These are phyloP conservation scores for Catharus minimus DNA, from an alignment of 2,113 vertebrate genomes.

Conservation along the genomic window DNA sequence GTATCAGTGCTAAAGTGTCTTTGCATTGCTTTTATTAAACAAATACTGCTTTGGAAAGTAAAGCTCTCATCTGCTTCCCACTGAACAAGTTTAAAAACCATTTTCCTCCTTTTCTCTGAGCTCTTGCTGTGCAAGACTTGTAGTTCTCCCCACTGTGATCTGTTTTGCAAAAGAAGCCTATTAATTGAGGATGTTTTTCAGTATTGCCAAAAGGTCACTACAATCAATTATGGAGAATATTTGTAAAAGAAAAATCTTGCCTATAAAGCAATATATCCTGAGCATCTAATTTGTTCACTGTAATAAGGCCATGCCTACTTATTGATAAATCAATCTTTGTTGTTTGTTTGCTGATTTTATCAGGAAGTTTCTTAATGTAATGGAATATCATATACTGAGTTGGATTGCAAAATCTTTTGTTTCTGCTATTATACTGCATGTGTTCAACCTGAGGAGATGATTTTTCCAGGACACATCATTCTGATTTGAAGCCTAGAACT, in stretches of 20 bases:
- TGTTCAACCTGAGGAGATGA: background rate
- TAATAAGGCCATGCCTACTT: slow-evolving; percentile 75
- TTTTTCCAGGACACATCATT: background rate
- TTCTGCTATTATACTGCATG: background rate
- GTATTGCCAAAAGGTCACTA: slow-evolving; percentile 66
- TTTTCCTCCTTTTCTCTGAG: background rate
- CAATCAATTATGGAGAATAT: slow-evolving; percentile 70
- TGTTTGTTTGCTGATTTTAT: slow-evolving; percentile 62
- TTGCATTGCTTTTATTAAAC: background rate
- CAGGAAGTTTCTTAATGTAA: slow-evolving; percentile 68
- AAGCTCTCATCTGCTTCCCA: slow-evolving; percentile 11
- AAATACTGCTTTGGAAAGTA: slow-evolving; percentile 6
- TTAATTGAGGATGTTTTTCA: slow-evolving; percentile 66
- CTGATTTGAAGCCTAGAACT: background rate
- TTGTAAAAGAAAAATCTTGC: slow-evolving; percentile 71
- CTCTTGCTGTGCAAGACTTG: background rate
- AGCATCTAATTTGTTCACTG: slow-evolving; percentile 74
- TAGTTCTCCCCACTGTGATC: background rate
- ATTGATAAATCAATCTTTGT: slow-evolving; percentile 77
- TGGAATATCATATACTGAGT: slow-evolving; percentile 46
- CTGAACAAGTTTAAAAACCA: background rate
- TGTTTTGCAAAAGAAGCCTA: slow-evolving; percentile 36
- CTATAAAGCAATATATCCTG: slow-evolving; percentile 68
- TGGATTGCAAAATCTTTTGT: slow-evolving; percentile 48
- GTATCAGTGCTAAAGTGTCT: background rate